Evolutionary conservation across 2,797 vertebrate genomes (phyloP).

Genomic region (Pantherophis vulpinus): DNA sequence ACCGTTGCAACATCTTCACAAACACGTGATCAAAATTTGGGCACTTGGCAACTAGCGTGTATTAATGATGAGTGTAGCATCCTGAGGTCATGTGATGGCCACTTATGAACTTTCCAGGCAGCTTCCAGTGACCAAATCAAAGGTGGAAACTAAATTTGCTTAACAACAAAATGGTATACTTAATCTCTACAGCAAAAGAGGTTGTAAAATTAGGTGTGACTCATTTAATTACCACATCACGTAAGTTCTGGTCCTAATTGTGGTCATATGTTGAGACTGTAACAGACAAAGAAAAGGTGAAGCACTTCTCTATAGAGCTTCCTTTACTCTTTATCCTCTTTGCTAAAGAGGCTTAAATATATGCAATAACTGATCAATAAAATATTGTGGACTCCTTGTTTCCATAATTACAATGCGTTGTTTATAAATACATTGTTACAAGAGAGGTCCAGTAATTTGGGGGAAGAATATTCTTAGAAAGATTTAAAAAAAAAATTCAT

Average conservation of each 20-base stretch:
- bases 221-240: neutral
- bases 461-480: neutral
- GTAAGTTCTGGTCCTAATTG: neutral
- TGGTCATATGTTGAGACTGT: neutral
- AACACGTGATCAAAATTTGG: neutral
- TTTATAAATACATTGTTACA: neutral
- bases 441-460: neutral
- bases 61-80: neutral
- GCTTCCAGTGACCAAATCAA: neutral
- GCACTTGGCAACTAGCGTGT: neutral
- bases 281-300: neutral
- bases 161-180: neutral
- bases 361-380: neutral
- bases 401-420: neutral
- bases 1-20: neutral
- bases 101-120: neutral
- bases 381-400: neutral
- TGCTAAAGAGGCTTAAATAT: neutral
- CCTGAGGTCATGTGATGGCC: neutral
- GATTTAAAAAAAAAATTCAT: neutral
- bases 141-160: neutral
- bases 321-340: neutral
- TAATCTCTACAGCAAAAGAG: neutral
- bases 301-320: neutral
- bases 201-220: neutral